Evolutionary conservation across 2,113 vertebrate species (phyloP).

Genomic region (Mugil cephalus): DNA sequence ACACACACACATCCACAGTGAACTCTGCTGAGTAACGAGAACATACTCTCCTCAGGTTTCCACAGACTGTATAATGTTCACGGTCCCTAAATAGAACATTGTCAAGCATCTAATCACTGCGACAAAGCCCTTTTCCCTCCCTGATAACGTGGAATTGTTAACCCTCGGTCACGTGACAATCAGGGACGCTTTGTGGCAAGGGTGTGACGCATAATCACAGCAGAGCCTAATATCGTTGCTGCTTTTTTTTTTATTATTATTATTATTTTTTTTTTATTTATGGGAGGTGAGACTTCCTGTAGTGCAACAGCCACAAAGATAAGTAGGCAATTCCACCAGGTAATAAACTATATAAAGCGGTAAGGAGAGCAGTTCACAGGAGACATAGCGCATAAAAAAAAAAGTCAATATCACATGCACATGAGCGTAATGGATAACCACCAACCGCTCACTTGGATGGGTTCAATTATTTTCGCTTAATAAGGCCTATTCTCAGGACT

Average conservation of each 20-base stretch:
- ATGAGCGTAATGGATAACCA: slow-evolving; percentile 13
- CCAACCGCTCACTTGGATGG: slow-evolving; percentile 36
- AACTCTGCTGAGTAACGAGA: slow-evolving; percentile 58
- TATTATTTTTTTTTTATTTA: too few species aligned
- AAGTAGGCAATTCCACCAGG: background rate
- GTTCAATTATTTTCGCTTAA: slow-evolving; percentile 32
- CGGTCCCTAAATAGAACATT: slow-evolving; percentile 54
- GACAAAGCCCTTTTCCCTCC: slow-evolving; percentile 8
- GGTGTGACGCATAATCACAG: background rate
- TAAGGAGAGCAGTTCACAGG: background rate
- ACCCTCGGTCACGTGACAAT: slow-evolving; percentile 12
- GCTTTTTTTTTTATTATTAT: slow-evolving; percentile 23
- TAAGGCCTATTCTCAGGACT: slow-evolving; percentile 16
- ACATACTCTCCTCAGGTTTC: slow-evolving; percentile 71
- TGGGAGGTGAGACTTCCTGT: slow-evolving; percentile 9
- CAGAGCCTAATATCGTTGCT: background rate
- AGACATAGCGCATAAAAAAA: background rate
- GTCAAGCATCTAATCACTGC: slow-evolving; percentile 41
- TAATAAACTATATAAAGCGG: background rate
- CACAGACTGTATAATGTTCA: slow-evolving; percentile 51
- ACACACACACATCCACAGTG: slow-evolving; percentile 2
- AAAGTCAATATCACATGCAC: background rate
- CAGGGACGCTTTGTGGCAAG: background rate
- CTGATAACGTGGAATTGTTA: slow-evolving; percentile 26
- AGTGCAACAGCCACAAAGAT: background rate